These are phyloP conservation scores for Puma concolor DNA, from an alignment of 2,113 vertebrate genomes.

Conservation along the genomic window DNA sequence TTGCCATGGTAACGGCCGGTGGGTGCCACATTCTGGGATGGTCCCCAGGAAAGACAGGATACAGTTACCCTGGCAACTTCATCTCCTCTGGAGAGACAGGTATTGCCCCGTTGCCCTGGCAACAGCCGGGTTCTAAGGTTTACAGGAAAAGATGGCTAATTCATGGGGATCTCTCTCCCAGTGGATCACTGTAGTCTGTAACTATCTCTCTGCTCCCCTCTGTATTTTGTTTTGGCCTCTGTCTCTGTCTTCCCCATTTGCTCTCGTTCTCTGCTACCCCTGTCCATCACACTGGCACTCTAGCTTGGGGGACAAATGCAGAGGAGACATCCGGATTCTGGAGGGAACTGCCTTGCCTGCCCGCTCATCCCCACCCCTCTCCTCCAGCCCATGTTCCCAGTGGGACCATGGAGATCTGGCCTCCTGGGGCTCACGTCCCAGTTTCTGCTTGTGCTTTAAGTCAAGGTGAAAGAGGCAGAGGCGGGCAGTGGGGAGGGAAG, in stretches of 20 bases:
- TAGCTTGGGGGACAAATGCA: neutral
- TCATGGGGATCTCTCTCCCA: conserved; percentile 54
- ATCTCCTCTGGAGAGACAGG: conserved; percentile 80
- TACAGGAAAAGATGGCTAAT: conserved; percentile 68
- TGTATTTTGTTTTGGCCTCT: neutral
- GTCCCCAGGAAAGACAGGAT: conserved; percentile 85
- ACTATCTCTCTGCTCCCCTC: neutral
- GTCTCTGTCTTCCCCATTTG: neutral
- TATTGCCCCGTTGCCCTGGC: conserved; percentile 81
- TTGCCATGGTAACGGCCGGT: conserved; percentile 86
- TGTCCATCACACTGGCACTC: neutral
- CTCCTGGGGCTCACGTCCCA: conserved; percentile 61
- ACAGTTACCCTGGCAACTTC: conserved; percentile 86
- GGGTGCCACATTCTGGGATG: conserved; percentile 84
- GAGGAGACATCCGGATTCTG: neutral
- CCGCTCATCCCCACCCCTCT: neutral
- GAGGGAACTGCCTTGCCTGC: neutral
- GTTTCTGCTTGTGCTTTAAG: conserved; percentile 54
- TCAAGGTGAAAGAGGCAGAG: neutral
- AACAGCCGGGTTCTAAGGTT: conserved; percentile 75
- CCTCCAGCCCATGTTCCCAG: neutral
- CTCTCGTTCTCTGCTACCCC: neutral
- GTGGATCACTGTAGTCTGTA: neutral
- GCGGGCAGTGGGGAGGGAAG: neutral
- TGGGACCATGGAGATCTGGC: conserved; percentile 47